A percentile compares a stretch with the other conserved stretches of the same genome.
phyloP scores from a whole-genome alignment of 2,113 vertebrate species.

The Oreocharis arfaki region DNA sequence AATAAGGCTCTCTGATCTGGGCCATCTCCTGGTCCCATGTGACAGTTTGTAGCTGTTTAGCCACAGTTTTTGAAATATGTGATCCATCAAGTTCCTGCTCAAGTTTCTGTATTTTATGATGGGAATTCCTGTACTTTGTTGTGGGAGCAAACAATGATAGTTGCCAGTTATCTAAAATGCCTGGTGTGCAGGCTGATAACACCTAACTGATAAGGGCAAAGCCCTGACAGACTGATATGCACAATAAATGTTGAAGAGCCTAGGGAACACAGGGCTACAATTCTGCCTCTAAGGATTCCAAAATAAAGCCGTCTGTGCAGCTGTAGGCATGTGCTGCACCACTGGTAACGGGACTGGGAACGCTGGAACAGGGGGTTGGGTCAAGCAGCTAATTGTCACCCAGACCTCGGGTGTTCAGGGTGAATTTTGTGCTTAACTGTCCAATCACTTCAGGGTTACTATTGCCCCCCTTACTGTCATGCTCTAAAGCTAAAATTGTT shows the following conservation, averaged over 20 bases:
- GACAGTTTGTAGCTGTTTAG: background rate
- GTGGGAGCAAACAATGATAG: background rate
- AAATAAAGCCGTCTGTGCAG: background rate
- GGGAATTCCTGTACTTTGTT: background rate
- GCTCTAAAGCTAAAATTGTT: background rate
- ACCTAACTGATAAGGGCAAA: background rate
- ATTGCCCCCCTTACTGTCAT: background rate
- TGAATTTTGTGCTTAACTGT: background rate
- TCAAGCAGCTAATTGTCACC: background rate
- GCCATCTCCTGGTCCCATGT: background rate
- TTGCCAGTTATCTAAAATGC: background rate
- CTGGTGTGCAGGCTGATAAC: background rate
- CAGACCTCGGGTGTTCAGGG: background rate
- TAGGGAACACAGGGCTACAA: background rate
- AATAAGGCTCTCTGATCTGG: background rate
- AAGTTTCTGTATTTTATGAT: background rate
- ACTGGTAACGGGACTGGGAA: background rate
- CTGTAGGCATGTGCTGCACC: background rate
- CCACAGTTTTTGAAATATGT: background rate
- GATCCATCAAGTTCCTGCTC: background rate
- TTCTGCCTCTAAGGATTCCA: background rate
- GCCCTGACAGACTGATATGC: background rate
- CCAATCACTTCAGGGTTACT: background rate
- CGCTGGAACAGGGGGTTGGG: rapidly evolving
- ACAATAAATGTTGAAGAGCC: background rate